Base-by-base conservation (phyloP, 1,140 invertebrate genomes). In the Papilio xuthus region DNA sequence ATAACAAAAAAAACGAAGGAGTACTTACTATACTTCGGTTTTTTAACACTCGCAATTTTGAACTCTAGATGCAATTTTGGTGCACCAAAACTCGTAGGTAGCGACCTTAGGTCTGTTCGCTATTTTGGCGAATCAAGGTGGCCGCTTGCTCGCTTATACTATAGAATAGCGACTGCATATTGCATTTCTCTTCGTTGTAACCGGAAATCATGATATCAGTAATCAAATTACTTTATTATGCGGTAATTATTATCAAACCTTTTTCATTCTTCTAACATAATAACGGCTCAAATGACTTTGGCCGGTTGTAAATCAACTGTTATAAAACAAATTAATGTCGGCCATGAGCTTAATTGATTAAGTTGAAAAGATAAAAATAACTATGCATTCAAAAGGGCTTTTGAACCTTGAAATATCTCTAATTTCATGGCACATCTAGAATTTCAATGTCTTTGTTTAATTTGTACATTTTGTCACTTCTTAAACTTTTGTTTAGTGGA, bases 331-430 rank as follows among this genome's bases (percentile, higher is more conserved):
- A 26, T 60, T 23, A 60, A 26, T 26, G 10, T 26, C 23, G 56
- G 23, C 56, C 56, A 15, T 60, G 56, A 60, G 23, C 56, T 60
- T 60, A 60, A 12, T 60, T 60, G 56, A 60, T 26, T 60, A 28
- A 60, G 10, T 26, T 47, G 13, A 60, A 23, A 60, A 26, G 56
- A 60, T 23, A 60, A 60, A 60, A 26, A 60, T 26, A 60, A 18
- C 18, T 60, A 9, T 13, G 10, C 23, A 60, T 60, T 23, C 20
- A 60, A 60, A 60, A 26, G 13, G 9, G 56, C 56, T 60, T 13
- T 60, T 15, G 18, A 23, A 26, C 56, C 20, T 60, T 60, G 23
- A 60, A 26, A 4, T 26, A 60, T 3, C 20, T 26, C 18, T 56
- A 18, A 23, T 23, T 56, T 23, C 18, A 60, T 28, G 56, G 13